phyloP scores from a whole-genome alignment of 2,888 invertebrate species.

The Cybosia mesomella region DNA sequence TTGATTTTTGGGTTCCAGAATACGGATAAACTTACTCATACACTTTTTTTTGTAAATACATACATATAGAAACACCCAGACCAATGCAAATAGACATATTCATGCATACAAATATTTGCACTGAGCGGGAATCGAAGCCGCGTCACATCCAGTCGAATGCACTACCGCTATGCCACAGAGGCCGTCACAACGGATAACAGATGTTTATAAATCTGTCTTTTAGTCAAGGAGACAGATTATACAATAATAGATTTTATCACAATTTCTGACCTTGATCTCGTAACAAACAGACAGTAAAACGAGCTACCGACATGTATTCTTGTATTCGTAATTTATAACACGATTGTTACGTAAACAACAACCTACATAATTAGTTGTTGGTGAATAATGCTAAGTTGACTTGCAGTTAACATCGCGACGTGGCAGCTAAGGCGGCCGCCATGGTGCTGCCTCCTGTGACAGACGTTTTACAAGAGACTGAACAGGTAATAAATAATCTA shows the following conservation, averaged over 20 bases:
- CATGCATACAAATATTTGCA: too few relatives aligned
- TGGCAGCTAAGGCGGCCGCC: conserved; percentile 53
- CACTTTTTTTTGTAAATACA: too few relatives aligned
- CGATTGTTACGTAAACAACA: neutral
- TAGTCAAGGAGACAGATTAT: neutral
- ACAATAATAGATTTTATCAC: conserved; percentile 17
- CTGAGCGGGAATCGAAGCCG: too few relatives aligned
- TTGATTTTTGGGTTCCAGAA: too few relatives aligned
- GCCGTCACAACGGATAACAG: too few relatives aligned
- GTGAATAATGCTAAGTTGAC: conserved; percentile 2
- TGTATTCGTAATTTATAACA: conserved; percentile 4
- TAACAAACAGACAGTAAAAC: conserved; percentile 25
- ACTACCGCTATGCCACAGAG: too few relatives aligned
- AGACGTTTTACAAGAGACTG: conserved; percentile 66
- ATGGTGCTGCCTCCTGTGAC: conserved; percentile 67
- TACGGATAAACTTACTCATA: too few relatives aligned
- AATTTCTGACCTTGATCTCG: conserved; percentile 25
- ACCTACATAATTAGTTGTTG: neutral
- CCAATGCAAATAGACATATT: too few relatives aligned
- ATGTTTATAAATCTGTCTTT: too few relatives aligned
- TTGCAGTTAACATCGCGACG: conserved; percentile 48
- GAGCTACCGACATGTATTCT: conserved; percentile 1
- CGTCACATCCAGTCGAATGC: too few relatives aligned
- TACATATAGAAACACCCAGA: too few relatives aligned
- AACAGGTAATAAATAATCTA: conserved; percentile 60